Evolutionary conservation across 1,140 invertebrate genomes (phyloP).

Genomic region (Drosophila neocordata): DNA sequence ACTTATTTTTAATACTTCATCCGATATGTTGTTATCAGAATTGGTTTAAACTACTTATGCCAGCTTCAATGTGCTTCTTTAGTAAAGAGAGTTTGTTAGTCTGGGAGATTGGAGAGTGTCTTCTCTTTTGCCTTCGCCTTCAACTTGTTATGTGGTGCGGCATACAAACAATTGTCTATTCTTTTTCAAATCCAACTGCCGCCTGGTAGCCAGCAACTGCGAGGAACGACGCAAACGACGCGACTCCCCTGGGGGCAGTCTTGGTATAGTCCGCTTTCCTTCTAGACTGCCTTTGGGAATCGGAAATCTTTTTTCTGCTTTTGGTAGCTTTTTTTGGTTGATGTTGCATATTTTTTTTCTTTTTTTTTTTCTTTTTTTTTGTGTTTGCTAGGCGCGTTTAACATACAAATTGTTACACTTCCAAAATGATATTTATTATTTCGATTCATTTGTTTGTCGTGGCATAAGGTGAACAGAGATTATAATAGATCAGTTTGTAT

Average conservation of each 20-base stretch:
- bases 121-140: conserved; percentile 49
- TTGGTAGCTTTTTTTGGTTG: neutral
- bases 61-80: conserved; percentile 25
- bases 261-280: conserved; percentile 39
- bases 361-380: conserved; percentile 21
- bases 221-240: conserved; percentile 30
- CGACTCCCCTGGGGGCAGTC: conserved; percentile 54
- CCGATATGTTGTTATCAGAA: too few species aligned
- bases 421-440: conserved; percentile 80
- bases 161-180: conserved; percentile 76
- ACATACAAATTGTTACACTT: conserved; percentile 83
- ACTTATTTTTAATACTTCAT: too few species aligned
- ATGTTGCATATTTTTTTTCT: conserved; percentile 13
- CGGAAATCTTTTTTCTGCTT: conserved; percentile 31
- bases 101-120: conserved; percentile 37
- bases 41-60: too few species aligned
- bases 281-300: conserved; percentile 43
- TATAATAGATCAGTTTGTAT: conserved; percentile 7
- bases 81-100: conserved; percentile 12
- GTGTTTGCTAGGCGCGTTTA: conserved; percentile 64
- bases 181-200: conserved; percentile 68
- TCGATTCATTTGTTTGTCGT: conserved; percentile 37
- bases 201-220: conserved; percentile 46
- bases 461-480: conserved; percentile 43
- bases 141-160: conserved; percentile 71